phyloP scores from a whole-genome alignment of 2,113 vertebrate genomes.

The Notothenia coriiceps region DNA sequence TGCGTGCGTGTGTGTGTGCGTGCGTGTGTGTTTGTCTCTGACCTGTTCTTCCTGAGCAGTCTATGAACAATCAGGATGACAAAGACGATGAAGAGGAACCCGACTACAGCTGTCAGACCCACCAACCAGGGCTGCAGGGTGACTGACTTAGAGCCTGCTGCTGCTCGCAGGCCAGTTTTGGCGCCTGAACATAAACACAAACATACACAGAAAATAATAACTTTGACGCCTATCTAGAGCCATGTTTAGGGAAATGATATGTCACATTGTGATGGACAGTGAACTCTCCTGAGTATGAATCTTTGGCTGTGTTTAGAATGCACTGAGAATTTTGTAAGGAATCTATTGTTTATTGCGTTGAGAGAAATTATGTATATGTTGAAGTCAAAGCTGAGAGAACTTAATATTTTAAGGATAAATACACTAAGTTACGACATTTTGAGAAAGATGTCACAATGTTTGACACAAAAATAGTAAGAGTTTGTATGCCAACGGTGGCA shows the following conservation, averaged over 20 bases:
- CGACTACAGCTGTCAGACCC: constrained; percentile 84
- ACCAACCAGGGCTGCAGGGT: constrained; percentile 86
- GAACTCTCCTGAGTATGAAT: not conserved
- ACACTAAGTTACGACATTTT: not conserved
- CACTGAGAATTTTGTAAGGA: not conserved
- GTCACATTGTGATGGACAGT: not conserved
- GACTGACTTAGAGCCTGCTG: constrained; percentile 8
- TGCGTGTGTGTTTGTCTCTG: not conserved
- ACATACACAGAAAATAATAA: constrained; percentile 21
- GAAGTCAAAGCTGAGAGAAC: not conserved
- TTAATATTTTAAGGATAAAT: not conserved
- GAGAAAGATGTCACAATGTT: not conserved
- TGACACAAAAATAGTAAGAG: not conserved
- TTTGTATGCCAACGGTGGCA: not conserved
- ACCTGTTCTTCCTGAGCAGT: constrained; percentile 77
- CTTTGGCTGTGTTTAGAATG: not conserved
- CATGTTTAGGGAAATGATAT: not conserved
- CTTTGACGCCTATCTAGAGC: not conserved
- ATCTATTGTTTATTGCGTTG: not conserved
- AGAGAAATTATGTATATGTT: not conserved
- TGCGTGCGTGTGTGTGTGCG: constrained; percentile 2
- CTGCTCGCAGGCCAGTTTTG: not conserved
- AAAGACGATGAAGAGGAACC: constrained; percentile 90
- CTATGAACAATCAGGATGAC: constrained; percentile 81
- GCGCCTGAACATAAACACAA: constrained; percentile 5